These are phyloP conservation scores for Venusia cambrica DNA, from an alignment of 2,888 invertebrate species.

Conservation along the genomic window DNA sequence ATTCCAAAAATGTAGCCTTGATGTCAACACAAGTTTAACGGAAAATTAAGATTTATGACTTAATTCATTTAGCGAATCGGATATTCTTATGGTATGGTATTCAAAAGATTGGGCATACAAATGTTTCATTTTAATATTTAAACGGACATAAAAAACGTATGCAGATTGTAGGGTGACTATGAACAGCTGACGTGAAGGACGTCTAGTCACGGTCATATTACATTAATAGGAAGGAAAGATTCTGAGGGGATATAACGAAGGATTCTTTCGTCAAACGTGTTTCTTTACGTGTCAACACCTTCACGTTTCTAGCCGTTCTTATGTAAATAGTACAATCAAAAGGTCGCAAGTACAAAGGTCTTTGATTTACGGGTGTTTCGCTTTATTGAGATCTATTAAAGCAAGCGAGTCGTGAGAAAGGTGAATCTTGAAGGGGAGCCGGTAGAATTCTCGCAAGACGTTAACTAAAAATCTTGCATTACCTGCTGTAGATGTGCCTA, in stretches of 20 bases:
- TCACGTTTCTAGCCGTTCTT: constrained; percentile 73
- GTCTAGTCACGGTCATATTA: constrained; percentile 51
- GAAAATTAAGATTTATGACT: constrained; percentile 40
- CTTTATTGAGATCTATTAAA: constrained; percentile 70
- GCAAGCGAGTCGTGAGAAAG: constrained; percentile 73
- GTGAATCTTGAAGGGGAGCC: constrained; percentile 51
- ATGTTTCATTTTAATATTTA: constrained; percentile 29
- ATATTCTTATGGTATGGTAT: constrained; percentile 16
- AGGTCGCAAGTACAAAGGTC: constrained; percentile 65
- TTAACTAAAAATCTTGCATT: constrained; percentile 29
- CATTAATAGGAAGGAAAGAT: constrained; percentile 38
- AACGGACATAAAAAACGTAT: constrained; percentile 34
- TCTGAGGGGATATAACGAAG: constrained; percentile 32
- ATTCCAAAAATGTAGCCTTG: constrained; percentile 40
- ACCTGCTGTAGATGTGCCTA: constrained; percentile 29
- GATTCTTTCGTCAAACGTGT: constrained; percentile 52
- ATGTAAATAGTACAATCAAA: constrained; percentile 69
- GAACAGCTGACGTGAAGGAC: constrained; percentile 47
- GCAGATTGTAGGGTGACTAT: constrained; percentile 43
- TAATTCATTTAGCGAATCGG: constrained; percentile 31
- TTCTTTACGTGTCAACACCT: constrained; percentile 74
- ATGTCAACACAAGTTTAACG: constrained; percentile 20
- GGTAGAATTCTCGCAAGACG: constrained; percentile 56
- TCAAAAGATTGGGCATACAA: constrained; percentile 34
- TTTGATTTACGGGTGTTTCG: constrained; percentile 73